These are phyloP conservation scores for Pyrrhura leucotis DNA, from an alignment of 2,797 vertebrate genomes.

Conservation along the genomic window DNA sequence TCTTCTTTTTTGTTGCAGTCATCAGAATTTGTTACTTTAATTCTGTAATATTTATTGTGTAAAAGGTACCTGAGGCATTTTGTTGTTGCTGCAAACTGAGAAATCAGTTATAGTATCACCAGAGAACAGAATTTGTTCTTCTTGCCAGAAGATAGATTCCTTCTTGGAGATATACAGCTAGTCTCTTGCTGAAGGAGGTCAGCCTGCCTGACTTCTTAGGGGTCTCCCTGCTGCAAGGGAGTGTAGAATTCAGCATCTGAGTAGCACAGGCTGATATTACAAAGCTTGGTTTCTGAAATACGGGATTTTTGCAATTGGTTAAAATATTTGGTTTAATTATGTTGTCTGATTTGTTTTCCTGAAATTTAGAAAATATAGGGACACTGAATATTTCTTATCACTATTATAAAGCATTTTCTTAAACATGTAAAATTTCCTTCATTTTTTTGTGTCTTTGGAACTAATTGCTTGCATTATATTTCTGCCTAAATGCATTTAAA, in stretches of 20 bases:
- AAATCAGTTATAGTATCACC: not conserved
- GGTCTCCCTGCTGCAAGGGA: not conserved
- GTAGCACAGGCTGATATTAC: not conserved
- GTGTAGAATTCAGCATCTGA: not conserved
- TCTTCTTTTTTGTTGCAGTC: rapidly evolving
- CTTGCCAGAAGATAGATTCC: not conserved
- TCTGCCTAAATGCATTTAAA: not conserved
- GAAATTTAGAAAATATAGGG: not conserved
- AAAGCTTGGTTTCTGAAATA: not conserved
- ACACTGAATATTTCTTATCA: not conserved
- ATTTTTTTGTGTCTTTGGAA: not conserved
- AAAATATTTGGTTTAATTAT: not conserved
- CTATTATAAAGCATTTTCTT: not conserved
- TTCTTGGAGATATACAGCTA: not conserved
- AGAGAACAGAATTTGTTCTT: not conserved
- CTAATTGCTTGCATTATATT: not conserved
- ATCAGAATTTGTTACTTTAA: not conserved
- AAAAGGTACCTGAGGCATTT: not conserved
- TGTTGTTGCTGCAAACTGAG: not conserved
- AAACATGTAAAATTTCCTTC: not conserved
- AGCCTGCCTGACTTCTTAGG: not conserved
- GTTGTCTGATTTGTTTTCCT: not conserved
- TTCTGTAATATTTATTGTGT: not conserved
- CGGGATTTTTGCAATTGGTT: not conserved
- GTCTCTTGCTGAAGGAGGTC: not conserved